phyloP scores from a whole-genome alignment of 2,888 invertebrate genomes.

The Chrysotoxum bicinctum region DNA sequence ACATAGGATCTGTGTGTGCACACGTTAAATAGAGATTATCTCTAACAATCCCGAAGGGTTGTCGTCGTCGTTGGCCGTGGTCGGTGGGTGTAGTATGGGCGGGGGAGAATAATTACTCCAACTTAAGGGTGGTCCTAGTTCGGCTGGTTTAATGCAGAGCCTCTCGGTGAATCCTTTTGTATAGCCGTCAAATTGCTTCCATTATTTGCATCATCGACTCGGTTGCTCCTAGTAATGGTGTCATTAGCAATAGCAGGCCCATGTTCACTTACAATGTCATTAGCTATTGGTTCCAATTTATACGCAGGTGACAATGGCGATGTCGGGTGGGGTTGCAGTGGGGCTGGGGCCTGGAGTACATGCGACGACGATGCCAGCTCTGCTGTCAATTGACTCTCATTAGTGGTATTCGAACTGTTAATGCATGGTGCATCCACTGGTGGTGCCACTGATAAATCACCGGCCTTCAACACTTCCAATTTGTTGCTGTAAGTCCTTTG shows the following conservation, averaged over 20 bases:
- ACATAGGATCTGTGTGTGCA: constrained; percentile 35
- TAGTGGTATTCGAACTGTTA: constrained; percentile 72
- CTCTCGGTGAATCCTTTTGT: constrained; percentile 47
- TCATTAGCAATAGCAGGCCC: constrained; percentile 28
- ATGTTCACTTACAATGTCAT: constrained; percentile 19
- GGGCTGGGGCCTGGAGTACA: not conserved
- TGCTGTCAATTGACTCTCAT: constrained; percentile 45
- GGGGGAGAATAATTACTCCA: constrained; percentile 44
- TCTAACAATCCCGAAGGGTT: constrained; percentile 43
- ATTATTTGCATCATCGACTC: constrained; percentile 45
- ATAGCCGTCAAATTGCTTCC: constrained; percentile 41
- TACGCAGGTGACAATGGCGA: constrained; percentile 9
- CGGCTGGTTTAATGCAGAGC: not conserved
- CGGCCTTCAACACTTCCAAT: constrained; percentile 74
- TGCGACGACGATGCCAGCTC: not conserved
- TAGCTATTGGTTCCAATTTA: not conserved
- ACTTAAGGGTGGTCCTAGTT: not conserved
- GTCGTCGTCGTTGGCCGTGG: not conserved
- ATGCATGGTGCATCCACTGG: constrained; percentile 75
- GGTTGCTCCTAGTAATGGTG: constrained; percentile 17
- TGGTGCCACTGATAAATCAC: constrained; percentile 75
- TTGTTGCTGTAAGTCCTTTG: constrained; percentile 74
- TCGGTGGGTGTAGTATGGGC: not conserved
- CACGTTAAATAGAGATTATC: constrained; percentile 60
- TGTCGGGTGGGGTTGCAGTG: not conserved